These are phyloP conservation scores for Greenwoodochromis staneri DNA, from an alignment of 2,113 vertebrate species.

Conservation along the genomic window DNA sequence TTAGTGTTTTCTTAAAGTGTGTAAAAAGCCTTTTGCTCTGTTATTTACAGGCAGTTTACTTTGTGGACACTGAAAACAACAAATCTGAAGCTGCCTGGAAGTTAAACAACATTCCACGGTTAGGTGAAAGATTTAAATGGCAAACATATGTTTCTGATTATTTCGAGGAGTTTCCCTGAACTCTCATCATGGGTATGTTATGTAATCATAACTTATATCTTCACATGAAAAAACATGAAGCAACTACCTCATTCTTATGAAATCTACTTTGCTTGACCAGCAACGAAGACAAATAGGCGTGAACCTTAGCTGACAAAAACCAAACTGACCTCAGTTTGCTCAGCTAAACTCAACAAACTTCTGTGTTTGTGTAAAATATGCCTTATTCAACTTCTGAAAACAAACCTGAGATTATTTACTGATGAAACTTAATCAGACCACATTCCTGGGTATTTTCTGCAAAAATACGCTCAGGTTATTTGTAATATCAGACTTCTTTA, in stretches of 20 bases:
- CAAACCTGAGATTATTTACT: conserved; percentile 7
- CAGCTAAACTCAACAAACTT: background rate
- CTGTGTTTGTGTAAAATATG: background rate
- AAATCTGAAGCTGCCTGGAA: background rate
- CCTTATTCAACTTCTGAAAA: background rate
- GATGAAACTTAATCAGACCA: conserved; percentile 13
- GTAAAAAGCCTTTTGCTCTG: background rate
- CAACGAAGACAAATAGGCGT: background rate
- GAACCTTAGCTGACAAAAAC: background rate
- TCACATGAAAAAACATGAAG: background rate
- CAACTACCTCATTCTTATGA: background rate
- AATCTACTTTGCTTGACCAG: background rate
- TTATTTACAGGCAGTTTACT: background rate
- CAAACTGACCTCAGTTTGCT: background rate
- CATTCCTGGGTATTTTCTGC: conserved; percentile 28
- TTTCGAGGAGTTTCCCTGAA: background rate
- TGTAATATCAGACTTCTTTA: background rate
- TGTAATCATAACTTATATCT: background rate
- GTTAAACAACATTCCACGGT: background rate
- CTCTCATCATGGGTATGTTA: background rate
- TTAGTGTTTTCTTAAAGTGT: background rate
- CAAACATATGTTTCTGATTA: conserved; percentile 11
- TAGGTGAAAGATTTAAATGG: background rate
- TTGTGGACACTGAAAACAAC: background rate
- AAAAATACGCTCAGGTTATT: background rate